phyloP scores from a whole-genome alignment of 2,888 invertebrate genomes.

The Linhomoeus sp. region DNA sequence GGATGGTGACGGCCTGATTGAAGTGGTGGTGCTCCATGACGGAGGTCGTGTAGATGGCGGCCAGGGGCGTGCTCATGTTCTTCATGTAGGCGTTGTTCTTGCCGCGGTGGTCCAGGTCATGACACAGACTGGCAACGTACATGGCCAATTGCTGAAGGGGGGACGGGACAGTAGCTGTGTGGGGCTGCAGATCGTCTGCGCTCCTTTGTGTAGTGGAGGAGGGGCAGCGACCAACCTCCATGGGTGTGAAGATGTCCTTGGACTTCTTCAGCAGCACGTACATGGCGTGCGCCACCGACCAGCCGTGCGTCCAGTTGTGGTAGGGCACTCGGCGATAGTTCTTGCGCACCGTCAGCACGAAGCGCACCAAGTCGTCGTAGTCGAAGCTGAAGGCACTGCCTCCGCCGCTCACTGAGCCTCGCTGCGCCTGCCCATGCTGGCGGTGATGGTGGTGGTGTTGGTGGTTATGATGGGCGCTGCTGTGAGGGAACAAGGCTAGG shows the following conservation, averaged over 20 bases:
- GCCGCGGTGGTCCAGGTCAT: conserved; percentile 64
- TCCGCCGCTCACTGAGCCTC: too few species aligned
- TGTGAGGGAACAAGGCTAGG: too few species aligned
- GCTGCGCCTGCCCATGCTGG: too few species aligned
- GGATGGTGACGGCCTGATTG: conserved; percentile 62
- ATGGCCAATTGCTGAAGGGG: conserved; percentile 46
- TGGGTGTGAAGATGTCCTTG: conserved; percentile 15
- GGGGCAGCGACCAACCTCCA: too few species aligned
- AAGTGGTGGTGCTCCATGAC: conserved; percentile 73
- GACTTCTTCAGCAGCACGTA: conserved; percentile 39
- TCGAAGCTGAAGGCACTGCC: conserved; percentile 49
- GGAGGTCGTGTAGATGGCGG: conserved; percentile 61
- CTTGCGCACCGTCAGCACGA: conserved; percentile 58
- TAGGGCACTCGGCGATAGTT: conserved; percentile 61
- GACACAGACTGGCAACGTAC: conserved; percentile 59
- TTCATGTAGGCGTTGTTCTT: conserved; percentile 64
- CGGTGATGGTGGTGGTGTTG: too few species aligned
- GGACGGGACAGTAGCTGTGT: too few species aligned
- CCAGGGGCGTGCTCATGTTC: conserved; percentile 57
- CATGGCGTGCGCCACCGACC: conserved; percentile 64
- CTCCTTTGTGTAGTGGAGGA: too few species aligned
- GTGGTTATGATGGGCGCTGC: too few species aligned
- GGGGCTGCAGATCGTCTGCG: neutral
- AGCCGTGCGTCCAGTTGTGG: conserved; percentile 71
- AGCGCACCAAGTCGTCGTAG: conserved; percentile 44